phyloP scores from a whole-genome alignment of 2,888 invertebrate species.

The Eupithecia subumbrata region DNA sequence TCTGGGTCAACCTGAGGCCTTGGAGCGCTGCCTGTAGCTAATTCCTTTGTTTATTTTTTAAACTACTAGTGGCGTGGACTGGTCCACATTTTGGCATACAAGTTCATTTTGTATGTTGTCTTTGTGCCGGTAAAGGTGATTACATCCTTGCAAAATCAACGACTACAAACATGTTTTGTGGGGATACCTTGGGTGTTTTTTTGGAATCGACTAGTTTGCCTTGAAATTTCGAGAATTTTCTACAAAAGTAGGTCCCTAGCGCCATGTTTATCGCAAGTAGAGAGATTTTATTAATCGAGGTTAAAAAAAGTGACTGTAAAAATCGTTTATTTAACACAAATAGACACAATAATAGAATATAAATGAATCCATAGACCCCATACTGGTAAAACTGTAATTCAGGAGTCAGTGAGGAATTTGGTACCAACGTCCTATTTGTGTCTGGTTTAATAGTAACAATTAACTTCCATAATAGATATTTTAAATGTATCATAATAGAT shows the following conservation, averaged over 20 bases:
- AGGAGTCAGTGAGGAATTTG: too few species aligned
- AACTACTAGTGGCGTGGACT: background rate
- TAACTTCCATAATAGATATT: background rate
- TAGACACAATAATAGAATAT: too few species aligned
- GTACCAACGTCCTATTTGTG: background rate
- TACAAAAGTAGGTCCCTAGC: background rate
- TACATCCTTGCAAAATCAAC: background rate
- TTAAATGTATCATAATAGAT: background rate
- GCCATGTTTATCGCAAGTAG: background rate
- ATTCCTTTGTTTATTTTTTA: slow-evolving; percentile 21
- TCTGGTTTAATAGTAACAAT: background rate
- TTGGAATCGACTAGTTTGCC: background rate
- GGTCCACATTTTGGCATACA: slow-evolving; percentile 8
- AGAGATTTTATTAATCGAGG: background rate
- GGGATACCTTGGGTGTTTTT: background rate
- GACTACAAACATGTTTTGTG: background rate
- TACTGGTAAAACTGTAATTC: too few species aligned
- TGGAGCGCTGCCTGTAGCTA: slow-evolving; percentile 14
- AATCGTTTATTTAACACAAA: too few species aligned
- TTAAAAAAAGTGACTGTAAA: too few species aligned
- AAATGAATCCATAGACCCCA: too few species aligned
- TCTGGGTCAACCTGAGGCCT: slow-evolving; percentile 16
- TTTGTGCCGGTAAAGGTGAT: background rate
- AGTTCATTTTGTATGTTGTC: background rate
- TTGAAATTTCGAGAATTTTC: background rate